phyloP scores from a whole-genome alignment of 2,797 vertebrate species.

The Psittacula echo region DNA sequence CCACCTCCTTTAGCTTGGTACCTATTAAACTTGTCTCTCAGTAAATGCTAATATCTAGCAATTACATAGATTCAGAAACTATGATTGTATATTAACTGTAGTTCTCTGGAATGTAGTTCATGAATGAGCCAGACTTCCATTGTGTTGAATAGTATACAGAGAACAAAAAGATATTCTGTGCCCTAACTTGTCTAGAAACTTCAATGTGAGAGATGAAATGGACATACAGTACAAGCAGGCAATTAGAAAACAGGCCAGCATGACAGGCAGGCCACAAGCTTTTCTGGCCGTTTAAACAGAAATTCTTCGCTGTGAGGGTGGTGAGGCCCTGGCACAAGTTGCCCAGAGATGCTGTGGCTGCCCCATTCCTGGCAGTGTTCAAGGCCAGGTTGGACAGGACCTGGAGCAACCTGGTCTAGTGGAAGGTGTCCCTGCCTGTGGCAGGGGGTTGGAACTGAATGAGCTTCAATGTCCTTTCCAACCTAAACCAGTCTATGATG shows the following conservation, averaged over 20 bases:
- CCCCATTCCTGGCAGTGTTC: neutral
- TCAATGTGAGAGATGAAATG: neutral
- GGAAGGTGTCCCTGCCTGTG: neutral
- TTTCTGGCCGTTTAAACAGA: neutral
- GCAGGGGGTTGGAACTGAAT: neutral
- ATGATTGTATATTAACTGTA: neutral
- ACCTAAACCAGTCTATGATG: neutral
- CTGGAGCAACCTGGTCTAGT: neutral
- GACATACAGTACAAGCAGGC: neutral
- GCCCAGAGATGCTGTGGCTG: neutral
- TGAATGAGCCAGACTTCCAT: neutral
- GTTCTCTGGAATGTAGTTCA: neutral
- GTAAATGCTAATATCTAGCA: neutral
- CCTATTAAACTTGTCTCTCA: neutral
- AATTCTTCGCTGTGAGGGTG: neutral
- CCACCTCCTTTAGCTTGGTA: neutral
- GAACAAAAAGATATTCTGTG: neutral
- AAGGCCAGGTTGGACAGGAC: neutral
- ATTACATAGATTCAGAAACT: neutral
- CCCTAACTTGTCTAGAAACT: neutral
- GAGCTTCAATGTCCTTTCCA: neutral
- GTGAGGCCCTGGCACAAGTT: neutral
- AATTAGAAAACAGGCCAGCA: neutral
- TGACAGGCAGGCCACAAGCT: neutral
- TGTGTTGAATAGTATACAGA: neutral